Base-by-base conservation (phyloP, 2,797 vertebrate species). In the Pangasius djambal region DNA sequence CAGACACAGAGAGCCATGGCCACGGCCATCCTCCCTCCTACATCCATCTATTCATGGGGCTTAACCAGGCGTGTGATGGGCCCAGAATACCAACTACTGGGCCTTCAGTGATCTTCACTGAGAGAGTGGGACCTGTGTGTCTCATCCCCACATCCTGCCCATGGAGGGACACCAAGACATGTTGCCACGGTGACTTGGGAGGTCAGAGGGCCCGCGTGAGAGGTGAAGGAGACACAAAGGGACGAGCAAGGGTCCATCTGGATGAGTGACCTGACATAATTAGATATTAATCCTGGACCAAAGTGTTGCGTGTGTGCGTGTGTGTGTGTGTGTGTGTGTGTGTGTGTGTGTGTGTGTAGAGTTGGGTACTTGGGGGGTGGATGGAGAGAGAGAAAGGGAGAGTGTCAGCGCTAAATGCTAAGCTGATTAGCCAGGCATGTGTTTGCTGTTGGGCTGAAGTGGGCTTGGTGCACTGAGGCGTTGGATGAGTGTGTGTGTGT, bases 261-360 rank as follows among this genome's bases (percentile, higher is more conserved):
- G 98, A 98, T 96, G 97, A 98, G 97, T 98, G 98, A 99, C 97
- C 97, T 95, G 94, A 98, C 97, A 98, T 98, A 98, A 99, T 98
- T 97, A 98, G 97, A 98, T 97, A 98, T 98, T 97, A 98, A 97
- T 97, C 97, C 97, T 96, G 96, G 96, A 97, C 97, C 96, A 95
- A 97, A 97, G 97, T 96, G 97, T 96, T 67, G 88, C 37, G 85
- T 74, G 90, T 77, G 87, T 89, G 83, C 81, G 87, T 72, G 90
- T 81, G 88, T 87, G 83, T 95, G 96, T 95, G 96, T 91, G 96
- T 91, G 96, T 91, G 85, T 74, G 90, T 77, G 87, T 89, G 83
- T 85, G 87, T 72, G 90, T 81, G 88, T 87, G 83, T 95, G 96
- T 95, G 96, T 91, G 96, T 91, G 96, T 91, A 96, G 91, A 96